These are phyloP conservation scores for Micrasema longulum DNA, from an alignment of 1,140 invertebrate genomes.

Conservation along the genomic window DNA sequence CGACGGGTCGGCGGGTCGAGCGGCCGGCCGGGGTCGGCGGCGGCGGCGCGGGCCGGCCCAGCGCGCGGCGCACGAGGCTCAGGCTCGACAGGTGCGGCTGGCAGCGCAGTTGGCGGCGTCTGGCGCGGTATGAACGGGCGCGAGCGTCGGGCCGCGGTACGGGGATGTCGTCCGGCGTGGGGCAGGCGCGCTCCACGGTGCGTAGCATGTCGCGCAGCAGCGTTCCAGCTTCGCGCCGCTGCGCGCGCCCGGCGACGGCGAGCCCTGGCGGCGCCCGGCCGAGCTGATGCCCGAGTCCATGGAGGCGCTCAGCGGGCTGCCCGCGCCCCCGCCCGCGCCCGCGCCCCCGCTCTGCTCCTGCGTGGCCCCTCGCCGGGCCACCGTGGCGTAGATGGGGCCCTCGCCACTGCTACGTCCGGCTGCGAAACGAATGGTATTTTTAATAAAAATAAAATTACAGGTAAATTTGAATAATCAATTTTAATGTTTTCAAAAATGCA, in stretches of 20 bases:
- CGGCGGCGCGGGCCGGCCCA: slow-evolving; percentile 44
- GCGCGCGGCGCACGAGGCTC: slow-evolving; percentile 78
- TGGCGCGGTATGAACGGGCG: slow-evolving; percentile 77
- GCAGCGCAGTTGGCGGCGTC: slow-evolving; percentile 69
- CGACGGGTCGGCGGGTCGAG: slow-evolving; percentile 68
- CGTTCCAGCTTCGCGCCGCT: slow-evolving; percentile 76
- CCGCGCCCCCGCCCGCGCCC: slow-evolving; percentile 60
- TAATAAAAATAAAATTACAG: too few relatives aligned
- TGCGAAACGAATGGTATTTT: too few relatives aligned
- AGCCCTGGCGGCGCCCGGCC: slow-evolving; percentile 68
- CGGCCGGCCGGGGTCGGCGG: slow-evolving; percentile 59
- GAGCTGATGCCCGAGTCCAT: slow-evolving; percentile 89
- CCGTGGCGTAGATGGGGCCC: slow-evolving; percentile 89
- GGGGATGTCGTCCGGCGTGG: slow-evolving; percentile 71
- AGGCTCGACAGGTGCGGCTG: slow-evolving; percentile 78
- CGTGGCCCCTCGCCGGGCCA: slow-evolving; percentile 64
- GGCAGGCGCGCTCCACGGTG: slow-evolving; percentile 76
- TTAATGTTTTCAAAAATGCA: too few relatives aligned
- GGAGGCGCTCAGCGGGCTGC: slow-evolving; percentile 80
- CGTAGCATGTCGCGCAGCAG: slow-evolving; percentile 85
- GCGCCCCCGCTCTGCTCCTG: not conserved
- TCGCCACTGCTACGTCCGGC: slow-evolving; percentile 70
- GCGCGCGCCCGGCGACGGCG: slow-evolving; percentile 63
- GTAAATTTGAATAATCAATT: too few relatives aligned
- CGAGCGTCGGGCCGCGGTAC: slow-evolving; percentile 82